phyloP scores from a whole-genome alignment of 2,797 vertebrate genomes.

The Falco columbarius region DNA sequence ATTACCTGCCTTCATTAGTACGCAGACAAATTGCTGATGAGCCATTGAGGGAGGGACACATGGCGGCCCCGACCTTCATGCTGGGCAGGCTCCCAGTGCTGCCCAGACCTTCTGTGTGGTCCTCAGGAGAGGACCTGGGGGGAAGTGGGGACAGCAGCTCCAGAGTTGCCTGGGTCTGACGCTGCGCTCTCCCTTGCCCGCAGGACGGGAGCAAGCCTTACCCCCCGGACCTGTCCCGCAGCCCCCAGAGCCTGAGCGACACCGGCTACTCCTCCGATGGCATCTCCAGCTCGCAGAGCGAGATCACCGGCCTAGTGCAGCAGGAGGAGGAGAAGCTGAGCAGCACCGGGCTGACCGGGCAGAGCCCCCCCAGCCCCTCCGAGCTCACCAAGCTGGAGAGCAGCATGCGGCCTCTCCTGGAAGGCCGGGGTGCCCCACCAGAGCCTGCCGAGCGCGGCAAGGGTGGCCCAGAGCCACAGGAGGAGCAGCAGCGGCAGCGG shows the following conservation, averaged over 20 bases:
- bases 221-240: constrained; percentile 92
- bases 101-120: neutral
- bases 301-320: constrained; percentile 91
- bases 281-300: constrained; percentile 94
- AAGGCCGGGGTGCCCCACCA: constrained; percentile 78
- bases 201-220: constrained; percentile 94
- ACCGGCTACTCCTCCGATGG: constrained; percentile 98
- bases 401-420: constrained; percentile 89
- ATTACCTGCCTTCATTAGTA: neutral
- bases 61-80: fast-evolving
- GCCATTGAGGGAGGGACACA: neutral
- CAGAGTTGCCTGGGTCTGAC: neutral
- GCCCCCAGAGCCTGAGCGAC: constrained; percentile 97
- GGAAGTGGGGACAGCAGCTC: neutral
- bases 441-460: constrained; percentile 68
- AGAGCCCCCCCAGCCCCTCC: constrained; percentile 87
- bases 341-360: constrained; percentile 84
- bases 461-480: constrained; percentile 64
- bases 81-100: neutral
- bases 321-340: constrained; percentile 93
- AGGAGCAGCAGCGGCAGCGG: constrained; percentile 87
- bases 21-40: neutral
- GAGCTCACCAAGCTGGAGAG: constrained; percentile 95
- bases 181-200: neutral
- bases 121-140: neutral